Evolutionary conservation across 1,140 invertebrate genomes (phyloP).

Genomic region (Apis laboriosa): DNA sequence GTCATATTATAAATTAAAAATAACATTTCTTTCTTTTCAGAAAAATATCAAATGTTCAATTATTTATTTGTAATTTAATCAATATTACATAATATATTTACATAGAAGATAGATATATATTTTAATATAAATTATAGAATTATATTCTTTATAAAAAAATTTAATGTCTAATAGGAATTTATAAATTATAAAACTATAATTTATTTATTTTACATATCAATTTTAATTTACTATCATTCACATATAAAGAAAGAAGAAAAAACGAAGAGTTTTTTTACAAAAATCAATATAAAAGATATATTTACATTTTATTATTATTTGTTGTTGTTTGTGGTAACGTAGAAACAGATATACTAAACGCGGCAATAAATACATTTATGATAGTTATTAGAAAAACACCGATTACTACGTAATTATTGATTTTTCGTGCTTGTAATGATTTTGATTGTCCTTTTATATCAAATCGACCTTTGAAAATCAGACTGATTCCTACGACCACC

Average conservation of each 20-base stretch:
- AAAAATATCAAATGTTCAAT: constrained; percentile 17
- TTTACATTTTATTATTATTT: not conserved
- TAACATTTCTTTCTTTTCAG: not conserved
- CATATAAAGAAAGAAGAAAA: not conserved
- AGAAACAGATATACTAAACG: constrained; percentile 82
- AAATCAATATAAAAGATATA: not conserved
- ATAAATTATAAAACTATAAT: not conserved
- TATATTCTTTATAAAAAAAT: not conserved
- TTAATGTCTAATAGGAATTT: not conserved
- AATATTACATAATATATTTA: not conserved
- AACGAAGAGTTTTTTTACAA: not conserved
- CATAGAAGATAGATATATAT: not conserved
- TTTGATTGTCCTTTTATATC: constrained; percentile 81
- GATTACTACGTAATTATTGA: constrained; percentile 85
- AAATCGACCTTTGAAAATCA: constrained; percentile 84
- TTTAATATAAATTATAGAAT: constrained; percentile 7
- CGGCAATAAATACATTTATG: constrained; percentile 85
- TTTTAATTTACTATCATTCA: not conserved
- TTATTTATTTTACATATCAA: not conserved
- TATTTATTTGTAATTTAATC: constrained; percentile 22
- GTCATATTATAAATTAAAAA: not conserved
- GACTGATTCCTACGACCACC: constrained; percentile 83
- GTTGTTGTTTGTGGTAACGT: not conserved
- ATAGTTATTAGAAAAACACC: constrained; percentile 86
- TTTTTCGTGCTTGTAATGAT: constrained; percentile 76